A percentile compares a stretch with the other conserved stretches of the same genome.
Evolutionary conservation across 2,888 invertebrate species (phyloP).

Genomic region (Epistrophe grossulariae): DNA sequence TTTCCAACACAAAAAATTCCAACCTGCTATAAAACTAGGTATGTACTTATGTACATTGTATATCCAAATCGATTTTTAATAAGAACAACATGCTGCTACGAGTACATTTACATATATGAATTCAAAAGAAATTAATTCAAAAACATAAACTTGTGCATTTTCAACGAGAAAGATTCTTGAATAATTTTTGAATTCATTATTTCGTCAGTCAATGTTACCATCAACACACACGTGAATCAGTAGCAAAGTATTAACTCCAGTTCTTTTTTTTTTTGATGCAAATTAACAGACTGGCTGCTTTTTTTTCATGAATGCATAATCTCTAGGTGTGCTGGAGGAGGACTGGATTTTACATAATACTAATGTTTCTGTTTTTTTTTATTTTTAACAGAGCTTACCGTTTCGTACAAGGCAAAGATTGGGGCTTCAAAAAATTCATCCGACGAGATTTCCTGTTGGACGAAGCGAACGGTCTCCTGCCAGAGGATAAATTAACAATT

Average conservation of each 20-base stretch:
- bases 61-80: conserved; percentile 41
- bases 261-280: conserved; percentile 43
- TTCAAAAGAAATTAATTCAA: conserved; percentile 47
- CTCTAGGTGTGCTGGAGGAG: neutral
- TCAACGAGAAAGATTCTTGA: conserved; percentile 36
- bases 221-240: conserved; percentile 10
- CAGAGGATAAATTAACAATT: conserved; percentile 99
- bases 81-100: conserved; percentile 12
- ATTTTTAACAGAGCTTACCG: conserved; percentile 91
- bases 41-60: neutral
- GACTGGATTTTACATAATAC: conserved; percentile 38
- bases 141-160: conserved; percentile 32
- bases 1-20: conserved; percentile 19
- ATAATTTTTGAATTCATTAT: conserved; percentile 66
- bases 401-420: conserved; percentile 99
- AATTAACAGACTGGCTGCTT: conserved; percentile 9
- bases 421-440: conserved; percentile 99
- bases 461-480: conserved; percentile 98
- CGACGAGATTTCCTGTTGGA: conserved; percentile 99
- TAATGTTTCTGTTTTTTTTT: conserved; percentile 3
- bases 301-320: conserved; percentile 64
- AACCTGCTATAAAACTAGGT: conserved; percentile 43
- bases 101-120: neutral
- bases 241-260: neutral
- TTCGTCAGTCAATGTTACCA: conserved; percentile 30